Percentiles rank a stretch among this genome's conserved stretches.
phyloP scores from a whole-genome alignment of 2,797 vertebrate genomes.

The Peromyscus aztecus region DNA sequence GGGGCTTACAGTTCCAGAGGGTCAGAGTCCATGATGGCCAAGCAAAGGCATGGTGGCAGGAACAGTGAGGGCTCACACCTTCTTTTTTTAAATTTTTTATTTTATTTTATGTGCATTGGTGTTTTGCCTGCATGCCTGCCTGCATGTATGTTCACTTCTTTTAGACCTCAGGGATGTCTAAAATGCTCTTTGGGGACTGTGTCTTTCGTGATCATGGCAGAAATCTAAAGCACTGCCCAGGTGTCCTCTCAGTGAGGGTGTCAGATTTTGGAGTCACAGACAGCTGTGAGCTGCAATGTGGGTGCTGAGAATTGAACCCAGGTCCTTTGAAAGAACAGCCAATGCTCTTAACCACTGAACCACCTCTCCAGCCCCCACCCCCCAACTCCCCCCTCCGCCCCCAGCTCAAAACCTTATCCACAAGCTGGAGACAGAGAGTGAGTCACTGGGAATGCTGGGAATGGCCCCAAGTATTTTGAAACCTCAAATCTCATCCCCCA shows the following conservation, averaged over 20 bases:
- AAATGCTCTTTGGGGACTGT: background rate
- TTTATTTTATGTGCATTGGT: background rate
- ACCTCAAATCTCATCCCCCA: background rate
- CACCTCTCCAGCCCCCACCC: background rate
- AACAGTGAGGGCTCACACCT: background rate
- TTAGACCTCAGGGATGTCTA: background rate
- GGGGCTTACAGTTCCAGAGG: background rate
- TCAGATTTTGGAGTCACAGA: background rate
- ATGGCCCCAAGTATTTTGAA: background rate
- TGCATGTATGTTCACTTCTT: too few species aligned
- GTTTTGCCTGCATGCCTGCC: background rate
- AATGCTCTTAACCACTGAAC: background rate
- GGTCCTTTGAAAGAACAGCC: background rate
- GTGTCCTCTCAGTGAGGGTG: background rate
- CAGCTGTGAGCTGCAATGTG: background rate
- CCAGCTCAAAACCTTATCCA: background rate
- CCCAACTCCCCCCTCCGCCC: too few species aligned
- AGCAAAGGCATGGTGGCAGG: background rate
- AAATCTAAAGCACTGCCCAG: too few species aligned
- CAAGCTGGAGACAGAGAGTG: background rate
- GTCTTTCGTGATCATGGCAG: background rate
- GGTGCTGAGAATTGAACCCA: background rate
- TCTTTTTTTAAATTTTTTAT: background rate
- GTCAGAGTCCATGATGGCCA: background rate
- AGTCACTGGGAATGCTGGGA: background rate